Evolutionary conservation across 2,113 vertebrate genomes (phyloP).

Genomic region (Zosterops hypoxanthus): DNA sequence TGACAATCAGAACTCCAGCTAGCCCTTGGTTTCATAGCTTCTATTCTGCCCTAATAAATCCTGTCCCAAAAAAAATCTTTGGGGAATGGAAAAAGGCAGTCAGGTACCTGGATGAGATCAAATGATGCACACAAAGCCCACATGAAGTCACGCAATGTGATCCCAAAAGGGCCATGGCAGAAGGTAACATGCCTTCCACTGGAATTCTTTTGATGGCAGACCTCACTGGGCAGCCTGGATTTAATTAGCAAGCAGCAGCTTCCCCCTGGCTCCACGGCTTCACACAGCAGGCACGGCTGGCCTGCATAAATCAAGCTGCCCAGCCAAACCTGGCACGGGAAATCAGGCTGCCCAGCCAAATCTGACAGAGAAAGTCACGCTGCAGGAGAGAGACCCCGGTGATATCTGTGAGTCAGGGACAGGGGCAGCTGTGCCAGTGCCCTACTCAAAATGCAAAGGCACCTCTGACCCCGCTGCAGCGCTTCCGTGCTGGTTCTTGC

Average conservation of each 20-base stretch:
- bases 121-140: background rate
- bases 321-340: background rate
- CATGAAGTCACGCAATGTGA: rapidly evolving
- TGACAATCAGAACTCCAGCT: background rate
- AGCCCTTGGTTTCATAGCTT: background rate
- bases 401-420: background rate
- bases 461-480: background rate
- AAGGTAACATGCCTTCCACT: background rate
- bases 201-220: background rate
- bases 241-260: background rate
- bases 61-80: background rate
- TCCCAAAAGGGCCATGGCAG: background rate
- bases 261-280: background rate
- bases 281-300: background rate
- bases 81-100: background rate
- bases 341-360: background rate
- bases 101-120: background rate
- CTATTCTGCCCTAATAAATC: background rate
- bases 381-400: background rate
- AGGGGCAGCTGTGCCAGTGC: background rate
- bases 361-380: rapidly evolving
- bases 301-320: background rate
- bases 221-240: background rate
- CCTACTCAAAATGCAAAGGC: background rate
- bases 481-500: background rate